Conservation (phyloP, 2,797 vertebrate genomes). For the Acanthiza pusilla region DNA sequence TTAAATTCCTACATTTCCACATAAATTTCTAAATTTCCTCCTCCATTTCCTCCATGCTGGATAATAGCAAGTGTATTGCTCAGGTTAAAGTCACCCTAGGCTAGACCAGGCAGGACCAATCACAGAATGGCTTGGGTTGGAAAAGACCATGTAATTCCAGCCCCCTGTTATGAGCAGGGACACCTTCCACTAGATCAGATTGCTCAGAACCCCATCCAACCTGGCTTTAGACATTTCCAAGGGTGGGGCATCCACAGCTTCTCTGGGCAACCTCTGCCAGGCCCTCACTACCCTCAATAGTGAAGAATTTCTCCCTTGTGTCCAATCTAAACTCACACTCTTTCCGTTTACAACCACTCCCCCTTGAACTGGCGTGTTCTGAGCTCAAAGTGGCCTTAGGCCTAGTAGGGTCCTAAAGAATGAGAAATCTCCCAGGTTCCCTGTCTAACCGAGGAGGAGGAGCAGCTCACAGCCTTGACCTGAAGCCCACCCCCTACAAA, state of each 20-base stretch:
- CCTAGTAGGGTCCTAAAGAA: background rate
- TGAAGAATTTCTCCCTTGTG: background rate
- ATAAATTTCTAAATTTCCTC: too few relatives aligned
- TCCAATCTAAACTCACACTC: background rate
- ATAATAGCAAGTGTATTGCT: background rate
- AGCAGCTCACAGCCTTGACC: background rate
- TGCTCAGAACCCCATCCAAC: background rate
- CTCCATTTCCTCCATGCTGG: background rate
- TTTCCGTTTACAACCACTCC: background rate
- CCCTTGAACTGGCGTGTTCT: fast-evolving
- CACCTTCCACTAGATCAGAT: background rate
- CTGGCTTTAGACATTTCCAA: background rate
- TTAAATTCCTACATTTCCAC: background rate
- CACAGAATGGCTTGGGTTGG: background rate
- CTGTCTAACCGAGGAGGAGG: background rate
- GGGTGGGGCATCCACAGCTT: background rate
- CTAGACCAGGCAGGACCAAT: background rate
- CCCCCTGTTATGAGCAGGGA: background rate
- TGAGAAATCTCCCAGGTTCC: background rate
- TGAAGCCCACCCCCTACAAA: background rate
- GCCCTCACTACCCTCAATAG: background rate
- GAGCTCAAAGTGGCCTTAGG: background rate
- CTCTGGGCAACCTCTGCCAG: background rate
- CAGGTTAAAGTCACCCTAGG: background rate
- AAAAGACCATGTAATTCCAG: background rate